Conservation (phyloP, 2,888 invertebrate genomes). For the Coleophora deauratella region DNA sequence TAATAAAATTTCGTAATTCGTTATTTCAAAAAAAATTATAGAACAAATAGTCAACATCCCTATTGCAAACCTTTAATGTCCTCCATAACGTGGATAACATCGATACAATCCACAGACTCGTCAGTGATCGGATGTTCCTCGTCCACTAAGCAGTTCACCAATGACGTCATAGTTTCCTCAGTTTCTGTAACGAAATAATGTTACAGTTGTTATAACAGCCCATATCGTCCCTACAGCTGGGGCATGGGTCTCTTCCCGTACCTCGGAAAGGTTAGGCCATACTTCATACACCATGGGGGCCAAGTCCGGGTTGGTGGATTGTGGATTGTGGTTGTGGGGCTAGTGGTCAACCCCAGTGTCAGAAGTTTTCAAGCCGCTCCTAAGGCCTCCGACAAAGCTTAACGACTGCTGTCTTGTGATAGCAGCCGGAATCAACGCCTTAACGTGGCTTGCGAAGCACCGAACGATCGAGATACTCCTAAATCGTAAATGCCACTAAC, state of each 20-base stretch:
- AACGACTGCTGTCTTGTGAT: neutral
- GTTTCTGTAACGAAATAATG: constrained; percentile 31
- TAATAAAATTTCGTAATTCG: too few species aligned
- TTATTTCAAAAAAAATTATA: too few species aligned
- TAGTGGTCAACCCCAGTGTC: too few species aligned
- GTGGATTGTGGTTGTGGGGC: neutral
- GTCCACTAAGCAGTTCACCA: constrained; percentile 46
- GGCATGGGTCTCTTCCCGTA: too few species aligned
- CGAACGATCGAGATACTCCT: too few species aligned
- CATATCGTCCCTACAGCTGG: neutral
- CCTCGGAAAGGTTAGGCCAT: too few species aligned
- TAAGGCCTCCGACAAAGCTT: too few species aligned
- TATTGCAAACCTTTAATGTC: constrained; percentile 62
- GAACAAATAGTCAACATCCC: too few species aligned
- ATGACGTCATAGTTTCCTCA: constrained; percentile 52
- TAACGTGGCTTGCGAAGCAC: too few species aligned
- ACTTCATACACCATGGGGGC: too few species aligned
- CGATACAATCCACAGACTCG: constrained; percentile 37
- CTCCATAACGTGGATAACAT: constrained; percentile 30
- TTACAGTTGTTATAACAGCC: neutral
- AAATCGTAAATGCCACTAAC: too few species aligned
- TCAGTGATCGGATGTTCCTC: constrained; percentile 34
- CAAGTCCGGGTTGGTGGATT: neutral
- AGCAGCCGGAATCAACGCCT: neutral
- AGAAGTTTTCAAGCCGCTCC: too few species aligned